phyloP scores from a whole-genome alignment of 2,113 vertebrate genomes.

The Actinemys pallida region DNA sequence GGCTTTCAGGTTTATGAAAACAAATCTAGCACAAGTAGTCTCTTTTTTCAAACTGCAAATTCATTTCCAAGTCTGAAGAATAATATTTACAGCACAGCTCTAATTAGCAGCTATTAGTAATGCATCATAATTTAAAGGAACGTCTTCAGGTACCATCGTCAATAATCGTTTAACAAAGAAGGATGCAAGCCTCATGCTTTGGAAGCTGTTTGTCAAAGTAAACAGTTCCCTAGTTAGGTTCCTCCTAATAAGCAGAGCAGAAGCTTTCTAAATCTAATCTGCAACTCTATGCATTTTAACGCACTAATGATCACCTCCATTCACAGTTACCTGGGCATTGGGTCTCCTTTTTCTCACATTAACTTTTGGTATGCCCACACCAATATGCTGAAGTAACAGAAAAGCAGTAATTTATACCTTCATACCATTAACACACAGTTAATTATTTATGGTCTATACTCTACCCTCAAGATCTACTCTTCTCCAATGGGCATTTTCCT shows the following conservation, averaged over 20 bases:
- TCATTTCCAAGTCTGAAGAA: constrained; percentile 52
- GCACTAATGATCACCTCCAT: constrained; percentile 61
- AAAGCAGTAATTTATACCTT: constrained; percentile 73
- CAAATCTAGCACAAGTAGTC: constrained; percentile 41
- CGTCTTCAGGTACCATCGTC: constrained; percentile 50
- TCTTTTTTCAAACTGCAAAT: constrained; percentile 6
- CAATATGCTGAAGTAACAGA: constrained; percentile 86
- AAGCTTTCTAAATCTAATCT: constrained; percentile 72
- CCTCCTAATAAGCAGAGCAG: constrained; percentile 67
- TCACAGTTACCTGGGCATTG: constrained; percentile 83
- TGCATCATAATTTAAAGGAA: constrained; percentile 63
- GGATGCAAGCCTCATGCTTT: constrained; percentile 79
- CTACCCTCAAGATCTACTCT: background rate
- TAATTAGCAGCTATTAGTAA: constrained; percentile 74
- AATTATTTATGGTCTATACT: background rate
- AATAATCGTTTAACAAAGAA: constrained; percentile 60
- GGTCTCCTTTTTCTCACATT: constrained; percentile 86
- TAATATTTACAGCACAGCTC: constrained; percentile 34
- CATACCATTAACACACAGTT: constrained; percentile 16
- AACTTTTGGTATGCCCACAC: constrained; percentile 86
- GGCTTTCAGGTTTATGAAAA: constrained; percentile 23
- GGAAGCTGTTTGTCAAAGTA: constrained; percentile 67
- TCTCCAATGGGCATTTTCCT: background rate
- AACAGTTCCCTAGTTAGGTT: constrained; percentile 65
- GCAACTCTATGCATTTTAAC: constrained; percentile 70